Evolutionary conservation across 2,113 vertebrate genomes (phyloP), one percentile per base, ranked within the genome.

Genomic region (Setophaga kirtlandii): DNA sequence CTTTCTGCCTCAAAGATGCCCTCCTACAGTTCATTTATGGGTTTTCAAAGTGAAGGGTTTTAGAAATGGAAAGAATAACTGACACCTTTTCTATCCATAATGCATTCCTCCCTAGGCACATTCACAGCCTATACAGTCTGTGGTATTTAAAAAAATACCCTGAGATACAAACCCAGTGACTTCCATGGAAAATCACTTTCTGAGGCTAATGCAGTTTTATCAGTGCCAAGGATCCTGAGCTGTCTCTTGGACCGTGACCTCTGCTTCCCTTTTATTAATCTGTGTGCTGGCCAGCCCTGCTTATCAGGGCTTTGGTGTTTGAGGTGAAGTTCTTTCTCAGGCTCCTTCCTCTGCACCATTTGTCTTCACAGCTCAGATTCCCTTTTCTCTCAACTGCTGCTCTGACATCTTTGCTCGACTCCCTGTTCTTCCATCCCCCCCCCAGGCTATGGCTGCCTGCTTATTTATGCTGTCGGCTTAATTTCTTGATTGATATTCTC

Each of bases 401-500:
- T 65, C 88, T 89, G 88, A 73, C 90, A 95, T 92, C 88, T 94
- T 94, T 96, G 49, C 93, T 82, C 87, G 92, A 92, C 90, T 96
- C 68, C n/a, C 16, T 95, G 93, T 86, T 94, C 88, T 71, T 35
- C 92, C 21, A 47, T 93, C 93, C 90, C 92, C 79, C 92, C 96
- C 93, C 86, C 49, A 64, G 93, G 96, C 96, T 96, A 95, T 21
- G 88, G 86, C 93, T 95, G 92, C 90, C 94, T 97, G 90, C 94
- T 96, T 97, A 96, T 97, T 97, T 97, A 96, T 96, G 96, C 94
- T 96, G 94, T 93, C 92, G 80, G 93, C 96, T 97, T 97, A 96
- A 96, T 97, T 97, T 90, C 96, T 79, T 97, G 96, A 97, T 95
- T 97, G 96, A 97, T 96, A 96, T 93, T 92, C 96, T 96, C 94